These are phyloP conservation scores for Phymorhynchus buccinoides DNA, from an alignment of 1,140 invertebrate species.

Conservation along the genomic window DNA sequence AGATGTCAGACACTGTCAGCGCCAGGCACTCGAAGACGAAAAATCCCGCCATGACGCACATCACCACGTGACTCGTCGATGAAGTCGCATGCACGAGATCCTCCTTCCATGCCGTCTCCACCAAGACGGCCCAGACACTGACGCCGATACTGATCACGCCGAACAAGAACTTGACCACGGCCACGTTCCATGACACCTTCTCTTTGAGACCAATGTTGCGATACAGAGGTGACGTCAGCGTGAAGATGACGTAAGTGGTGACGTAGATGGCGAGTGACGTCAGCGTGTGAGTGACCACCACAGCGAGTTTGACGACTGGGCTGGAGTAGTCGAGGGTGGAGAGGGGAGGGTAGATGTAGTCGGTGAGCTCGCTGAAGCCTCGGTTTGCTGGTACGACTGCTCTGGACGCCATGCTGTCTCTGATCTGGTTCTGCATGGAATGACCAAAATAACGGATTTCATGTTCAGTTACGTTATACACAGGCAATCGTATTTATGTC, in stretches of 20 bases:
- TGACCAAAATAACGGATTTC: no score
- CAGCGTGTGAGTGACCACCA: conserved; percentile 49
- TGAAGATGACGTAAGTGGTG: conserved; percentile 36
- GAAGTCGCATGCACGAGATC: conserved; percentile 60
- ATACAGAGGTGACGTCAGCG: conserved; percentile 43
- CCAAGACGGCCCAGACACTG: conserved; percentile 59
- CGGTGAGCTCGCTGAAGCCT: no score
- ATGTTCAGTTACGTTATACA: no score
- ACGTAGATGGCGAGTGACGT: conserved; percentile 51
- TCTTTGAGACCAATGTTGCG: conserved; percentile 59
- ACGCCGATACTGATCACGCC: conserved; percentile 61
- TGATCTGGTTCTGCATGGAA: no score
- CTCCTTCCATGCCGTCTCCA: conserved; percentile 54
- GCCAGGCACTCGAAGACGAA: conserved; percentile 65
- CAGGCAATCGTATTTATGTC: no score
- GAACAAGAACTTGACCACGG: conserved; percentile 61
- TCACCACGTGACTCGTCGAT: conserved; percentile 54
- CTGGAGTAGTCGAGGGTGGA: conserved; percentile 49
- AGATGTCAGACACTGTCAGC: conserved; percentile 60
- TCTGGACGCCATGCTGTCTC: no score
- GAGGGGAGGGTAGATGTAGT: conserved; percentile 55
- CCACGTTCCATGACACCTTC: conserved; percentile 65
- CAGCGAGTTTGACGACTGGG: conserved; percentile 38
- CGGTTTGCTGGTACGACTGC: no score
- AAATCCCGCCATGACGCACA: conserved; percentile 62